These are phyloP conservation scores for Nemotelus nigrinus DNA, from an alignment of 2,888 invertebrate species.

Conservation along the genomic window DNA sequence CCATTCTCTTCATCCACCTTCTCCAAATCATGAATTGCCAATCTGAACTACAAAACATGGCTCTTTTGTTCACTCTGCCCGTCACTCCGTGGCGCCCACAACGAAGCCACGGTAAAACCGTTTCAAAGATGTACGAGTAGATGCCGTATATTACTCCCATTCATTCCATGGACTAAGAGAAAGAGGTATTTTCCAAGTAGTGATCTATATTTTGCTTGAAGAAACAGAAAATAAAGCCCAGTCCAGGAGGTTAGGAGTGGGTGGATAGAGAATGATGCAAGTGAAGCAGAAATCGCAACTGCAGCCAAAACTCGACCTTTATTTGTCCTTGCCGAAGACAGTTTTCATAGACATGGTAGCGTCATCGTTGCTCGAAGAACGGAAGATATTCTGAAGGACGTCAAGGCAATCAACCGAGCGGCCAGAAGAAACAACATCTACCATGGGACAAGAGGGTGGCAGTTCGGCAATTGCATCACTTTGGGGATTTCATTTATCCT, in stretches of 20 bases:
- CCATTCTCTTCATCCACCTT: slow-evolving; percentile 24
- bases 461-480: slow-evolving; percentile 29
- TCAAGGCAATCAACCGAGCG: slow-evolving; percentile 33
- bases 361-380: slow-evolving; percentile 39
- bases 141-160: slow-evolving; percentile 32
- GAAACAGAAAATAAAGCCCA: slow-evolving; percentile 20
- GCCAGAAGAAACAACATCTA: slow-evolving; percentile 21
- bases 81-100: neutral
- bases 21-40: slow-evolving; percentile 35
- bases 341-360: slow-evolving; percentile 36
- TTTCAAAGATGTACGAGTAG: slow-evolving; percentile 7
- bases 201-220: slow-evolving; percentile 31
- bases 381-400: slow-evolving; percentile 38
- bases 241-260: slow-evolving; percentile 1
- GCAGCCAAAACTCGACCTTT: slow-evolving; percentile 48
- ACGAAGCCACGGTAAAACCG: slow-evolving; percentile 15
- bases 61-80: slow-evolving; percentile 4
- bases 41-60: slow-evolving; percentile 33
- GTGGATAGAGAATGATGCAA: slow-evolving; percentile 12
- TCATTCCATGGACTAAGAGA: slow-evolving; percentile 15
- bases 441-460: neutral
- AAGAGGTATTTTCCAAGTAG: slow-evolving; percentile 17
- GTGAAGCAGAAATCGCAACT: slow-evolving; percentile 48
- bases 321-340: slow-evolving; percentile 44
- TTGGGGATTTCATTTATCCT: slow-evolving; percentile 32